A percentile compares a stretch with the other conserved stretches of the same genome.
Evolutionary conservation across 64 coral and sea anemone species (phyloP).

Genomic region (Montipora cactus): DNA sequence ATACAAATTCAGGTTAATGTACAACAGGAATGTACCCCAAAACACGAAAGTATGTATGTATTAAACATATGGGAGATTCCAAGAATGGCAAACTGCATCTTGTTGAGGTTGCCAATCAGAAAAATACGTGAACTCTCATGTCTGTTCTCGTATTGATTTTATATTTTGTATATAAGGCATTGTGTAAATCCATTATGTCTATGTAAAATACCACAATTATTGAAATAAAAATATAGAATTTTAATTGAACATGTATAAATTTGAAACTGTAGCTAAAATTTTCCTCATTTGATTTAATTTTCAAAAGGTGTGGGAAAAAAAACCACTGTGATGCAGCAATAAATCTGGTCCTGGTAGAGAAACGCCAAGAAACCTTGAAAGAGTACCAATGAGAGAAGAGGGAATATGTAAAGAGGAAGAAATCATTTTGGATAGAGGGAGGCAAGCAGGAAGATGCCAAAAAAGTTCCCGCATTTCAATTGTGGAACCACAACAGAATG

Average conservation of each 20-base stretch:
- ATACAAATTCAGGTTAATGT: background rate
- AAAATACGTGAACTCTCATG: too few species aligned
- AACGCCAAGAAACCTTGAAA: slow-evolving; percentile 22
- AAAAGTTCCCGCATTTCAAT: background rate
- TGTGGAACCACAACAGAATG: background rate
- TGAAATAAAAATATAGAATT: slow-evolving; percentile 5
- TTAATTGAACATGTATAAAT: background rate
- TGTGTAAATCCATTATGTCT: too few species aligned
- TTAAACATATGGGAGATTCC: too few species aligned
- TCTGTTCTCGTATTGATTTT: too few species aligned
- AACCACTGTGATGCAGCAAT: slow-evolving; percentile 9
- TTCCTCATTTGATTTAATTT: background rate
- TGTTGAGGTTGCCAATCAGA: too few species aligned
- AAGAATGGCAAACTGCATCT: too few species aligned
- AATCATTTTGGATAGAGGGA: slow-evolving; percentile 33
- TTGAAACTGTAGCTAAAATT: slow-evolving; percentile 11
- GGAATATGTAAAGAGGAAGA: slow-evolving; percentile 10
- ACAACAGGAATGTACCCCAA: background rate
- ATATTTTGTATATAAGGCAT: too few species aligned
- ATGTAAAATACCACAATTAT: too few species aligned
- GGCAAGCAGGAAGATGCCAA: slow-evolving; percentile 19
- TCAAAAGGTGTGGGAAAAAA: slow-evolving; percentile 43
- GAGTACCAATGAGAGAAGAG: slow-evolving; percentile 17
- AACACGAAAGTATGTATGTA: too few species aligned
- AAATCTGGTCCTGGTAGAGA: slow-evolving; percentile 21